These are phyloP conservation scores for Eufriesea mexicana DNA, from an alignment of 1,140 invertebrate genomes.

Conservation along the genomic window DNA sequence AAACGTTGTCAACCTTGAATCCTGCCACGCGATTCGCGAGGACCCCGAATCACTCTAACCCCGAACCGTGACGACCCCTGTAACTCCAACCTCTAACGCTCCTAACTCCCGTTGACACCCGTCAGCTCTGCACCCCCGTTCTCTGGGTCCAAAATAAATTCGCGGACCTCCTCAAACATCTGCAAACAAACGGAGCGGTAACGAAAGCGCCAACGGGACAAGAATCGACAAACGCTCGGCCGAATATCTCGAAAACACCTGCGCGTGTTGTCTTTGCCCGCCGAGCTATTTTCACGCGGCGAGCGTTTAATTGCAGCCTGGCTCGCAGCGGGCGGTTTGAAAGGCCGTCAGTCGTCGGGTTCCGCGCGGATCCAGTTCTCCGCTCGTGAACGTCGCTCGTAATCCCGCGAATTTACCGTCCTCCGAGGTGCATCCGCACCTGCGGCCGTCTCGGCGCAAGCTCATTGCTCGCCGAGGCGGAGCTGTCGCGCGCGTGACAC, in stretches of 20 bases:
- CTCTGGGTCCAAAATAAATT: too few relatives aligned
- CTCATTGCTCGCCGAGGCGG: too few relatives aligned
- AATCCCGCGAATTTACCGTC: slow-evolving; percentile 22
- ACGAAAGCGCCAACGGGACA: background rate
- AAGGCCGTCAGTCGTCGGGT: slow-evolving; percentile 2
- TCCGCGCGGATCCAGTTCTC: background rate
- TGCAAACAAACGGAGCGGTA: background rate
- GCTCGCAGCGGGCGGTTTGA: background rate
- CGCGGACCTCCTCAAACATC: background rate
- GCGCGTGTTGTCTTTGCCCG: background rate
- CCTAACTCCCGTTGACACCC: too few relatives aligned
- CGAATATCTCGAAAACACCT: background rate
- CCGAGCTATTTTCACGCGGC: background rate
- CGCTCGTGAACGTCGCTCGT: slow-evolving; percentile 27
- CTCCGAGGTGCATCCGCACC: slow-evolving; percentile 16
- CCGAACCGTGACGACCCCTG: too few relatives aligned
- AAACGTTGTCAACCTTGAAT: too few relatives aligned
- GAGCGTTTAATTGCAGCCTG: background rate
- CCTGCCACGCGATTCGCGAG: too few relatives aligned
- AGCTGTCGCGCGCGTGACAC: background rate
- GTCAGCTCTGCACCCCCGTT: too few relatives aligned
- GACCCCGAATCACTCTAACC: too few relatives aligned
- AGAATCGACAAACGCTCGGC: background rate
- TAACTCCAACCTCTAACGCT: too few relatives aligned
- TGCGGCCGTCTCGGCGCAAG: background rate